phyloP scores from a whole-genome alignment of 2,113 vertebrate species.

The Ameiurus melas region DNA sequence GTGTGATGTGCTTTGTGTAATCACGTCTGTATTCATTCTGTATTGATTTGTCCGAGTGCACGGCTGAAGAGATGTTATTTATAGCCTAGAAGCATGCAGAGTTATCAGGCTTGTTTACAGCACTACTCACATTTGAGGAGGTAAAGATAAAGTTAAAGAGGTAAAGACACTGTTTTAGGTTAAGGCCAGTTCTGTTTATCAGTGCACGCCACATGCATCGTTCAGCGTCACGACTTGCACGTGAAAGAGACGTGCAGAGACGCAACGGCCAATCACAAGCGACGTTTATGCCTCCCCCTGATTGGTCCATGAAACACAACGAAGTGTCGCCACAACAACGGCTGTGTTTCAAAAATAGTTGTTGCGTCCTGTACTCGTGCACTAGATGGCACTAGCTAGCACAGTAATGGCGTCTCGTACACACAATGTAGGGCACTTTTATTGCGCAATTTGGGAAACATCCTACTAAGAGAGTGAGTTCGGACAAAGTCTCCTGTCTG shows the following conservation, averaged over 20 bases:
- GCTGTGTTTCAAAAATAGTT: too few species aligned
- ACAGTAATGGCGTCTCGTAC: not conserved
- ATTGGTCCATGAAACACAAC: conserved; percentile 61
- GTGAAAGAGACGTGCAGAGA: conserved; percentile 50
- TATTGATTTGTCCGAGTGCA: not conserved
- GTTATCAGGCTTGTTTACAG: not conserved
- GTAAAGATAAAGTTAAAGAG: not conserved
- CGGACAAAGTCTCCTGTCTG: not conserved
- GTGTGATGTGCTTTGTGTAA: not conserved
- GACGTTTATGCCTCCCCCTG: conserved; percentile 62
- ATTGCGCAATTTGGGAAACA: not conserved
- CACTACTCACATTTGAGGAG: not conserved
- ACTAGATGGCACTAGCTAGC: not conserved
- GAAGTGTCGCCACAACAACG: conserved; percentile 49
- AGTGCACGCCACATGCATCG: not conserved
- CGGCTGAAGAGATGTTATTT: not conserved
- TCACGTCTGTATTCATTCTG: not conserved
- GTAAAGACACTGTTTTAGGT: not conserved
- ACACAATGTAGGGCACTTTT: not conserved
- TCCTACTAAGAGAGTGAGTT: not conserved
- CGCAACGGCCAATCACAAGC: conserved; percentile 67
- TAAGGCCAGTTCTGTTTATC: not conserved
- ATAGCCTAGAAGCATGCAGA: not conserved
- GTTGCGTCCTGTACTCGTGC: not conserved
- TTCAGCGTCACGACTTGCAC: conserved; percentile 56